Base-by-base conservation (phyloP, 1,140 invertebrate genomes). In the Andrena cerasifolii region DNA sequence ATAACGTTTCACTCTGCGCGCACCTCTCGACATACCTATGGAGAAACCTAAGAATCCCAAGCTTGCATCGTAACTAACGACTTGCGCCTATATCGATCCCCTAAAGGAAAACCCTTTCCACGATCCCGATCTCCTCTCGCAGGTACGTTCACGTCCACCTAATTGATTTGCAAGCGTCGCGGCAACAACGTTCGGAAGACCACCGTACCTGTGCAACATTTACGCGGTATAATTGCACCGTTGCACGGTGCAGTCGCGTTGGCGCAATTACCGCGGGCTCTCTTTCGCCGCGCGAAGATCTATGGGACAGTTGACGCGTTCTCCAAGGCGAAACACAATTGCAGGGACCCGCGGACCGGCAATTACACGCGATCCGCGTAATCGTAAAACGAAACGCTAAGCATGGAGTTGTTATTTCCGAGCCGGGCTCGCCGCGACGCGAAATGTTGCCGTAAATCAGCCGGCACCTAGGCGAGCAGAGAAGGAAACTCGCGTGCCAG, bases 311-410 rank as follows among this genome's bases (percentile, higher is more conserved):
- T 73, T 87, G 80, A 87, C 78, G 86, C 76, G 65, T 76, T 59
- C 74, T 67, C 82, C 61, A 66, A 62, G 78, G 81, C 85, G 87
- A 87, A 89, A 86, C 86, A 87, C 80, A 82, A 80, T 85, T 79
- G 82, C 63, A 68, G 61, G 56, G 78, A 45, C 72, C 66, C 82
- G 49, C 33, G 24, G 21, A 73, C 82, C 77, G 65, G 88, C 85
- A 89, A 90, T 89, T 90, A 89, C 83, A 86, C 79, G 83, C 83
- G 82, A 88, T 88, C 87, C 87, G 88, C 89, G 87, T 89, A 89
- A 89, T 87, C 87, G 88, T 90, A 90, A 90, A 89, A 86, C 80
- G 79, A 82, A 76, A 86, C 80, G 78, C 87, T 86, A 82, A 87
- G 73, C 77, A 66, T 67, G 79, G 79, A 79, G 75, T 62, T 71